Evolutionary conservation across 2,113 vertebrate genomes (phyloP).

Genomic region (Otocyon megalotis): DNA sequence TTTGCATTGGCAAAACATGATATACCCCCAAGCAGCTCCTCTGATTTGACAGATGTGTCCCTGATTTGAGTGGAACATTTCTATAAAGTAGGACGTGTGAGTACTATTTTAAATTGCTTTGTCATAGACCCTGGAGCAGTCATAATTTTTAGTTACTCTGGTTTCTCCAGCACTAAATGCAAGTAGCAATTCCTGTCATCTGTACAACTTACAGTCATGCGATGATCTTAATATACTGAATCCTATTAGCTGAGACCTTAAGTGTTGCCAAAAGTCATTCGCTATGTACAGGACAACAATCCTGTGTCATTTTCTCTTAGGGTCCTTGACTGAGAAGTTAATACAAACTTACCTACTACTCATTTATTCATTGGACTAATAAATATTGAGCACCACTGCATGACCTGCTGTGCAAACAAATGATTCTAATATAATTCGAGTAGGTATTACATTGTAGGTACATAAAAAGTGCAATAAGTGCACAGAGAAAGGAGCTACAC

Average conservation of each 20-base stretch:
- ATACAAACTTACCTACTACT: not conserved
- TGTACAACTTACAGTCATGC: not conserved
- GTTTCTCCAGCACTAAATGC: conserved; percentile 52
- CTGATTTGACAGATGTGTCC: conserved; percentile 75
- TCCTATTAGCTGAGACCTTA: conserved; percentile 12
- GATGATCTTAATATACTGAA: conserved; percentile 31
- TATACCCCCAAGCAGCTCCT: conserved; percentile 54
- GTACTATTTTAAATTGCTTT: conserved; percentile 76
- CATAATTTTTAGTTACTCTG: conserved; percentile 72
- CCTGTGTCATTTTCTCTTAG: not conserved
- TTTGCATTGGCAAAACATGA: conserved; percentile 71
- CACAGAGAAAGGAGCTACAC: not conserved
- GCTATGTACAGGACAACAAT: not conserved
- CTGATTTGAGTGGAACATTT: conserved; percentile 71
- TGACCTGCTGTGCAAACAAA: conserved; percentile 42
- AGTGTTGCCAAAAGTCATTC: conserved; percentile 33
- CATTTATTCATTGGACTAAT: not conserved
- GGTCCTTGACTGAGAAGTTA: not conserved
- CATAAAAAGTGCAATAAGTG: not conserved
- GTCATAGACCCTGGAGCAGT: conserved; percentile 68
- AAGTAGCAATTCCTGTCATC: conserved; percentile 57
- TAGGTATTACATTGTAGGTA: not conserved
- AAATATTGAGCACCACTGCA: conserved; percentile 4
- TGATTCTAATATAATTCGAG: conserved; percentile 14
- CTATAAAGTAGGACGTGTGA: conserved; percentile 61